Evolutionary conservation across 1,140 invertebrate genomes (phyloP).

Genomic region (Ctenoplectra terminalis): DNA sequence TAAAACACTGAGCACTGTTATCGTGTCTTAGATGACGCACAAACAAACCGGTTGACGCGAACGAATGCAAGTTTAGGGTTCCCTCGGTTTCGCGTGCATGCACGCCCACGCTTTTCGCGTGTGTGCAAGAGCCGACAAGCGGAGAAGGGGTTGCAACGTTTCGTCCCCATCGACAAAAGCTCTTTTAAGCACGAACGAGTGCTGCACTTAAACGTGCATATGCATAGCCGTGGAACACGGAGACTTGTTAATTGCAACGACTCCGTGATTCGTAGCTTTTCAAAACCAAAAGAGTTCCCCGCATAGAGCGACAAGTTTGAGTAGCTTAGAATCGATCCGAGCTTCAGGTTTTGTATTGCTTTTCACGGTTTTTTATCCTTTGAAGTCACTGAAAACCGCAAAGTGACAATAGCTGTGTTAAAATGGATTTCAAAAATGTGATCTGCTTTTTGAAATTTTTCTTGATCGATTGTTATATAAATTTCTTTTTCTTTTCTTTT

Average conservation of each 20-base stretch:
- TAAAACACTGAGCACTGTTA: conserved; percentile 2
- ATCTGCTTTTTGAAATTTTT: neutral
- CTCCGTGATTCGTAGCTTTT: conserved; percentile 32
- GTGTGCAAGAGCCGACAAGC: conserved; percentile 15
- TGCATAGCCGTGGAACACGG: conserved; percentile 23
- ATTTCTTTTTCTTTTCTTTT: too few relatives aligned
- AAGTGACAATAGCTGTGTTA: too few relatives aligned
- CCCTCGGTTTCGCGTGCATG: conserved; percentile 2
- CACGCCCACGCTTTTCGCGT: conserved; percentile 41
- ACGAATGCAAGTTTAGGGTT: conserved; percentile 39
- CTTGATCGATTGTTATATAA: neutral
- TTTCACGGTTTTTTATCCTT: neutral
- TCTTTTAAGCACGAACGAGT: conserved; percentile 58
- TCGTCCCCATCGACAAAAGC: conserved; percentile 57
- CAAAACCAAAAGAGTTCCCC: neutral
- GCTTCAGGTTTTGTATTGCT: neutral
- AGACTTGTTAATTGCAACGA: conserved; percentile 39
- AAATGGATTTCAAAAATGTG: neutral
- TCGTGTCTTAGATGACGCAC: neutral
- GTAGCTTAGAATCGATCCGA: conserved; percentile 9
- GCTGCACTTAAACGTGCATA: conserved; percentile 45
- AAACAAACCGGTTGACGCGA: conserved; percentile 23
- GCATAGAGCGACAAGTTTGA: conserved; percentile 10
- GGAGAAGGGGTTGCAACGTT: conserved; percentile 11
- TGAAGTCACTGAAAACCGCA: neutral